Evolutionary conservation across 2,888 invertebrate species (phyloP), one percentile per base, ranked within the genome.

Genomic region (Zaprionus lineosus): DNA sequence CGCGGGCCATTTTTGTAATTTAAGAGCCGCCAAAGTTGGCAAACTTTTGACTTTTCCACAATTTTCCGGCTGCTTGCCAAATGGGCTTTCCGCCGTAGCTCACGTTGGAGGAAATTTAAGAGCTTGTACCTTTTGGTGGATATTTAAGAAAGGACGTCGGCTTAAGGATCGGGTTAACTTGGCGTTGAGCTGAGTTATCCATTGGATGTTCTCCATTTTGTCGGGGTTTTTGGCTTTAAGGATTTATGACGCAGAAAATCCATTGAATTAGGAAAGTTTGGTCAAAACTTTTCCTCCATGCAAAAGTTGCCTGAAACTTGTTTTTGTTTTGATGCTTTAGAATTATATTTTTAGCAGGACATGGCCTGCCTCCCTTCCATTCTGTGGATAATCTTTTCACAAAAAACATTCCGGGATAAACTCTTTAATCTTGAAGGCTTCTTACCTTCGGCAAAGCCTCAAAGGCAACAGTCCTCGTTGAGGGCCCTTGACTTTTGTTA

Each of bases 11-110:
- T 47, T 48, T 24, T 64, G 60, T 52, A 59, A 70, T 69, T 70
- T 60, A 60, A 60, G 65, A 41, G 51, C 65, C 56, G 64, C 12
- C 47, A 56, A 70, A 65, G 11, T 70, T 64, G 53, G 65, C 65
- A 47, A 44, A 60, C 37, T 43, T 69, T 39, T 29, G 16, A 15
- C 31, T 40, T n/a, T 5, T 11, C n/a, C 15, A 12, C 36, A 29
- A 11, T 40, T 36, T 37, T 21, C 12, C 26, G 16, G 43, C 16
- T 5, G 31, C 9, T 40, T 46, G 52, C 51, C 19, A 55, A 64
- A 36, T 44, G 19, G 19, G 19, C 5, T 19, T 19, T 19, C 19
- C 5, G n/a, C n/a, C n/a, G n/a, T n/a, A n/a, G n/a, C n/a, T n/a
- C n/a, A n/a, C n/a, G n/a, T n/a, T n/a, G n/a, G n/a, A n/a, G n/a